These are phyloP conservation scores for Melanotaenia trifasciata DNA, from an alignment of 2,797 vertebrate genomes.

Conservation along the genomic window DNA sequence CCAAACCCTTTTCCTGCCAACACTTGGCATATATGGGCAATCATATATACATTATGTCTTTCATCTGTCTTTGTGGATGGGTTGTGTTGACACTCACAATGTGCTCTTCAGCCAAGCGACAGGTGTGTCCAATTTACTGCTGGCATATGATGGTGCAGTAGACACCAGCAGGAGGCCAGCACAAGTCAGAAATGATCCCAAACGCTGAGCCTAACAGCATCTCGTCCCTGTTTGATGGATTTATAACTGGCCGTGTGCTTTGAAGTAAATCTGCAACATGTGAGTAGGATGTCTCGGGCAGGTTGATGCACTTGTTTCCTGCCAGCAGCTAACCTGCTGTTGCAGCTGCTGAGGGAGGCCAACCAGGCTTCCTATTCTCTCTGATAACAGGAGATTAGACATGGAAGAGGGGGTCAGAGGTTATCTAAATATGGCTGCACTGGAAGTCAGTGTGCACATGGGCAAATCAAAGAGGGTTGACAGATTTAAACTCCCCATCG, in stretches of 20 bases:
- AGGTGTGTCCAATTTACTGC: slow-evolving; percentile 49
- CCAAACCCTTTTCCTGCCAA: slow-evolving; percentile 10
- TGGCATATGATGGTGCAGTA: slow-evolving; percentile 11
- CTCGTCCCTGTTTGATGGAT: slow-evolving; percentile 36
- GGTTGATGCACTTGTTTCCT: slow-evolving; percentile 61
- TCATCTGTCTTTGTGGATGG: slow-evolving; percentile 17
- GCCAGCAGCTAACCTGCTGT: slow-evolving; percentile 27
- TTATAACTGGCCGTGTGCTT: slow-evolving; percentile 21
- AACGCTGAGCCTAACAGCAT: neutral
- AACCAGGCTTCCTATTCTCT: slow-evolving; percentile 18
- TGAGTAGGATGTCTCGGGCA: slow-evolving; percentile 31
- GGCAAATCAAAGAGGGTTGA: slow-evolving; percentile 36
- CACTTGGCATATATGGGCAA: slow-evolving; percentile 11
- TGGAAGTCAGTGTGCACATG: slow-evolving; percentile 40
- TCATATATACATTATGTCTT: slow-evolving; percentile 12
- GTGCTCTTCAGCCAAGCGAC: slow-evolving; percentile 28
- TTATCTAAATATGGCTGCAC: slow-evolving; percentile 64
- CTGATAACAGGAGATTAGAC: slow-evolving; percentile 59
- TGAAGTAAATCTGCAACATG: slow-evolving; percentile 22
- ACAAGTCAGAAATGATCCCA: slow-evolving; percentile 8
- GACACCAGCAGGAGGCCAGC: slow-evolving; percentile 21
- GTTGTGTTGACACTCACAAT: slow-evolving; percentile 17
- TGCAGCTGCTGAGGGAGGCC: slow-evolving; percentile 33
- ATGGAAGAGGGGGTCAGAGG: slow-evolving; percentile 56
- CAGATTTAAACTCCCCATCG: slow-evolving; percentile 57